Conservation (phyloP, 2,113 vertebrate genomes). For the Saccopteryx bilineata region DNA sequence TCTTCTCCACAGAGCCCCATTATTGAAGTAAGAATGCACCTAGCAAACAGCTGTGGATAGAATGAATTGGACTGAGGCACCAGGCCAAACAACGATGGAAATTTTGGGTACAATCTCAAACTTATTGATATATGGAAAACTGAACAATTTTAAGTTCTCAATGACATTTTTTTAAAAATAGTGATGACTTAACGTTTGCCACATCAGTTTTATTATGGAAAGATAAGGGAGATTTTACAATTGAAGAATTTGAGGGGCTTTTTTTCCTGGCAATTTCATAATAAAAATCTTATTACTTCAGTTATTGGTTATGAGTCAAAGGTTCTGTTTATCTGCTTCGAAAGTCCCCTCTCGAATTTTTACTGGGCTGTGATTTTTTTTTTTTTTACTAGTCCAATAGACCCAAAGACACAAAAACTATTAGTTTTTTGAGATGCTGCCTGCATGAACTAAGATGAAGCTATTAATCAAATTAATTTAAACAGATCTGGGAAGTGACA, state of each 20-base stretch:
- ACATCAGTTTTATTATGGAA: neutral
- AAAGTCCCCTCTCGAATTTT: neutral
- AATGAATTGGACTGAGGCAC: neutral
- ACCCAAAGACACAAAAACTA: constrained; percentile 35
- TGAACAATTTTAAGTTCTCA: neutral
- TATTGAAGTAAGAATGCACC: constrained; percentile 4
- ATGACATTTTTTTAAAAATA: neutral
- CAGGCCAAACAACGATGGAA: neutral
- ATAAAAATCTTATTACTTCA: constrained; percentile 40
- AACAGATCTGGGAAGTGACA: neutral
- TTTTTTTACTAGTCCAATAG: constrained; percentile 27
- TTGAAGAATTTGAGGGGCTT: neutral
- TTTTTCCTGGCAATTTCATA: neutral
- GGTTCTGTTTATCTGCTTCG: constrained; percentile 50
- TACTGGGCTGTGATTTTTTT: neutral
- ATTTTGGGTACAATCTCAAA: neutral
- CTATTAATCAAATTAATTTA: constrained; percentile 51
- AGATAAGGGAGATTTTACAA: neutral
- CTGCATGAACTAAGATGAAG: neutral
- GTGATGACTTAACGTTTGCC: neutral
- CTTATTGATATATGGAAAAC: constrained; percentile 19
- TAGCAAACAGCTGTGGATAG: constrained; percentile 5
- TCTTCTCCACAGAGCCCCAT: neutral
- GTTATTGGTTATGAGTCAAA: constrained; percentile 22
- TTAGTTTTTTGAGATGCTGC: neutral